These are phyloP conservation scores for Champsocephalus esox DNA, from an alignment of 2,797 vertebrate genomes.

Conservation along the genomic window DNA sequence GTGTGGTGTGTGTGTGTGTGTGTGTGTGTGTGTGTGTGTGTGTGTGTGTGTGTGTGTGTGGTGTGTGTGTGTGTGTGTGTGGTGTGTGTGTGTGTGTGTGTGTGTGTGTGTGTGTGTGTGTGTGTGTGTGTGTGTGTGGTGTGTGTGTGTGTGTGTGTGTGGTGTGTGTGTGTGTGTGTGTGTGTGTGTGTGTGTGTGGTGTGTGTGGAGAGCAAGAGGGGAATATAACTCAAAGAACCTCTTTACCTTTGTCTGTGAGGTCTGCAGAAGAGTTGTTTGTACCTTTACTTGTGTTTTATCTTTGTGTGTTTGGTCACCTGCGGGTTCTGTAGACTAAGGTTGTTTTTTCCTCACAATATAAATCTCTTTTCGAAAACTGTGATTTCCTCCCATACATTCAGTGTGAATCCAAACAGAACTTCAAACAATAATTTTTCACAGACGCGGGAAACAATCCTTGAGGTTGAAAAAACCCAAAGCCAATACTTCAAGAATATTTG, in stretches of 20 bases:
- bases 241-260: not conserved
- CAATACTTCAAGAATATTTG: not conserved
- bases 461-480: not conserved
- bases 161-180: constrained; percentile 37
- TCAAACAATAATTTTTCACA: not conserved
- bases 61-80: constrained; percentile 20
- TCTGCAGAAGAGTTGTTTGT: not conserved
- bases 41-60: not conserved
- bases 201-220: constrained; percentile 1
- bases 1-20: constrained; percentile 21
- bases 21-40: constrained; percentile 48
- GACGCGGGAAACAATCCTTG: not conserved
- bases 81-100: constrained; percentile 44
- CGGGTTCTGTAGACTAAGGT: not conserved
- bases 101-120: not conserved
- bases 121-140: constrained; percentile 28
- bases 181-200: constrained; percentile 21
- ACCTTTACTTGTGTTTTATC: not conserved
- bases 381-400: not conserved
- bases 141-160: constrained; percentile 30
- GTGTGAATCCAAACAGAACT: not conserved
- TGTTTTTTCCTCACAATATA: not conserved
- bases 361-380: not conserved
- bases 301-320: not conserved
- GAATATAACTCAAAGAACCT: constrained; percentile 15